A percentile compares a stretch with the other conserved stretches of the same genome.
Evolutionary conservation across 2,113 vertebrate genomes (phyloP).

Genomic region (Cyphomyrus discorhynchus): DNA sequence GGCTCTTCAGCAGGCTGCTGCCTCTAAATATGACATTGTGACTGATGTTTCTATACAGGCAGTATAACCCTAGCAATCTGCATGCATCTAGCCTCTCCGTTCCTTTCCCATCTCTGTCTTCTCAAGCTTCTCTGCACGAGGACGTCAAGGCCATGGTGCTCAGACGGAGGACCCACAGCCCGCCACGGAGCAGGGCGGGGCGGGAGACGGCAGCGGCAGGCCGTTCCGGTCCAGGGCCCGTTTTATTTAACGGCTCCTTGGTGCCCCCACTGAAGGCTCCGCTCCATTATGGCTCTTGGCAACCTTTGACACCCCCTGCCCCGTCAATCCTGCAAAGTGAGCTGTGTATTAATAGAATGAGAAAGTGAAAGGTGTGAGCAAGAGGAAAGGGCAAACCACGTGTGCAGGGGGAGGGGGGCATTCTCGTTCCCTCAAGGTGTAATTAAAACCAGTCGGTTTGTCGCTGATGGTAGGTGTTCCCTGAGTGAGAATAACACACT

Average conservation of each 20-base stretch:
- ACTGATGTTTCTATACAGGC: background rate
- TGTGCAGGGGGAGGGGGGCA: background rate
- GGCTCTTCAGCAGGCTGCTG: background rate
- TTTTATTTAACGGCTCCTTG: background rate
- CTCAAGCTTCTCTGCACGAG: background rate
- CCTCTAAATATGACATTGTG: background rate
- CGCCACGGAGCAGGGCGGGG: background rate
- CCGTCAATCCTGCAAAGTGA: background rate
- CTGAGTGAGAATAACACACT: background rate
- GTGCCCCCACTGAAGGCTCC: background rate
- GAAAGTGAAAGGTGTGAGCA: background rate
- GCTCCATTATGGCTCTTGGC: background rate
- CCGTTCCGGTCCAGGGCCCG: background rate
- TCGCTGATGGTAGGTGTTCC: background rate
- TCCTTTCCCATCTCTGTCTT: background rate
- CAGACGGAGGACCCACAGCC: background rate
- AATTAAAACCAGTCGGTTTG: constrained; percentile 25
- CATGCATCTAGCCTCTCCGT: background rate
- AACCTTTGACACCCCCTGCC: background rate
- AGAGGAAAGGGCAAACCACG: background rate
- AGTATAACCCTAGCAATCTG: background rate
- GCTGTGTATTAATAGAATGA: background rate
- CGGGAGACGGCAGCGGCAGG: background rate
- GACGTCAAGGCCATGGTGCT: background rate
- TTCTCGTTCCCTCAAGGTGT: constrained; percentile 1